Base-by-base conservation (phyloP, 2,797 vertebrate species). In the Leuciscus waleckii region DNA sequence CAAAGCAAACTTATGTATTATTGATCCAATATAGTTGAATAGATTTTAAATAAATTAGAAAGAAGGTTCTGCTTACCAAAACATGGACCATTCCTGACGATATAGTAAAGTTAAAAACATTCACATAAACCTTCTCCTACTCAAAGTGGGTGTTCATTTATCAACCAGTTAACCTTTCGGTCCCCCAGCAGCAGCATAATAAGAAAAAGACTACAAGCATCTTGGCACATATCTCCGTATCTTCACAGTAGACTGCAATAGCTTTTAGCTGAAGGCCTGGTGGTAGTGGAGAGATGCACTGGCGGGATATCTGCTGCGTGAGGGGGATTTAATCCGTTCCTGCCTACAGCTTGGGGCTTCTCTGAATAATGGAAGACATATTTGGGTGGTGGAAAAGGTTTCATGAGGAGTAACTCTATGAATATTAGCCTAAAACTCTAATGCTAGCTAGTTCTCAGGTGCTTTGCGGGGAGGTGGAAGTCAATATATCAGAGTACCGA, bases 281-380 rank as follows among this genome's bases (percentile, higher is more conserved):
- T 91, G 92, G 88, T 93, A 92, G 93, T 76, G 76, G 76, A 76
- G 41, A 82, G 83, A 69, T 91, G 89, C 56, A 65, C 88, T 83
- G 87, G 86, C 89, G 89, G 91, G 89, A 92, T 92, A 91, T 93
- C 91, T 86, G 93, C 90, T 92, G 91, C 91, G 92, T 92, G 92
- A 91, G 91, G 88, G 90, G 92, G 93, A 93, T 94, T 94, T 94
- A 95, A 95, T 96, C 93, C 93, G 88, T 91, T 85, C 90, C 93
- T 93, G 90, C 93, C 92, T 92, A 92, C 90, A 95, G 93, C 92
- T 88, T 89, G 87, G 93, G 90, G 91, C 90, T 78, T 92, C 86
- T 90, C 90, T 95, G 93, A 95, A 95, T 95, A 93, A 95, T 94
- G 93, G 91, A 94, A 91, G 89, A 93, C 89, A 87, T 87, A 92